phyloP scores from a whole-genome alignment of 2,888 invertebrate genomes.

The Drosophila leonis region DNA sequence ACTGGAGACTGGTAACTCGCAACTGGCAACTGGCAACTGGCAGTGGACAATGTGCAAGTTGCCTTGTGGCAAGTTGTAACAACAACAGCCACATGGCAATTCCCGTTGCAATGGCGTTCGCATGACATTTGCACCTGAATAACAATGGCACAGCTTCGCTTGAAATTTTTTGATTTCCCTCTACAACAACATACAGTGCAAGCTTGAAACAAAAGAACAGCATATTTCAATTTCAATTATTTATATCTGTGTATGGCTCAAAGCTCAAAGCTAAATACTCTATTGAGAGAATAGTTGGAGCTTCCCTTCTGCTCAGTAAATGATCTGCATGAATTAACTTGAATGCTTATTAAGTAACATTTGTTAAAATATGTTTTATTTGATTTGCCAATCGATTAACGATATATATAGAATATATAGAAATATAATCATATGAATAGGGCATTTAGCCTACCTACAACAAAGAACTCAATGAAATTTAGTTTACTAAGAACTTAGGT shows the following conservation, averaged over 20 bases:
- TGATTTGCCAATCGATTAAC: too few relatives aligned
- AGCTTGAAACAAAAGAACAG: neutral
- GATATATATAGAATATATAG: too few relatives aligned
- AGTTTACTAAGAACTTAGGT: too few relatives aligned
- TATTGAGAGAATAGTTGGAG: neutral
- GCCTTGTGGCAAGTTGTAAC: conserved; percentile 10
- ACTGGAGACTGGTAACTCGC: neutral
- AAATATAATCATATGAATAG: neutral
- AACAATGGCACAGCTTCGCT: conserved; percentile 35
- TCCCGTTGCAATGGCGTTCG: conserved; percentile 18
- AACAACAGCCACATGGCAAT: conserved; percentile 12
- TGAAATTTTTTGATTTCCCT: conserved; percentile 38
- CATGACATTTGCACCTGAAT: conserved; percentile 62
- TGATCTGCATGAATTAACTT: neutral
- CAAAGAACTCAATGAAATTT: too few relatives aligned
- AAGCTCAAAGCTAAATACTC: neutral
- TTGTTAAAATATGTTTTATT: too few relatives aligned
- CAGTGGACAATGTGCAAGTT: conserved; percentile 6
- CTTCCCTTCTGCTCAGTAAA: neutral
- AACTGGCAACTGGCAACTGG: conserved; percentile 5
- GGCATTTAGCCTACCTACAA: too few relatives aligned
- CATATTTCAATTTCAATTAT: neutral
- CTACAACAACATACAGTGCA: conserved; percentile 9
- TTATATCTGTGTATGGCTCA: neutral
- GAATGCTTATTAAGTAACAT: too few relatives aligned